phyloP scores from a whole-genome alignment of 2,113 vertebrate species.

The Pyrgilauda ruficollis region DNA sequence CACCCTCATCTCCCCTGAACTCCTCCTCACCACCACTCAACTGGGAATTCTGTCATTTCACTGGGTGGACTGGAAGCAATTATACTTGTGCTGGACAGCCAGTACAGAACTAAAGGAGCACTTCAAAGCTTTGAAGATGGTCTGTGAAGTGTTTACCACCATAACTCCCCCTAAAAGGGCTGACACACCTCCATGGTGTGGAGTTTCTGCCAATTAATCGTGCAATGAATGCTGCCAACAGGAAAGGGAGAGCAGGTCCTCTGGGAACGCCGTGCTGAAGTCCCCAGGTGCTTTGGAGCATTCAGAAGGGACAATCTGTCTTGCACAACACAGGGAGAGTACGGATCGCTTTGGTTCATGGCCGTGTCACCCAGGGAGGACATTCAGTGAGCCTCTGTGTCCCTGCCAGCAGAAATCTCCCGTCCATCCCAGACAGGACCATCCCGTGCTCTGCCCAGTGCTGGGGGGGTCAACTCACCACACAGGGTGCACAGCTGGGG shows the following conservation, averaged over 20 bases:
- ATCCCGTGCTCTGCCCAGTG: accelerated
- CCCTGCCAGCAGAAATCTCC: not conserved
- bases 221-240: not conserved
- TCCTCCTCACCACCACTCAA: not conserved
- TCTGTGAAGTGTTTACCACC: not conserved
- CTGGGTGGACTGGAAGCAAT: not conserved
- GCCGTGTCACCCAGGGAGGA: accelerated
- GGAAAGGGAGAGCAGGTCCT: not conserved
- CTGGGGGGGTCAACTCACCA: accelerated
- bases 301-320: not conserved
- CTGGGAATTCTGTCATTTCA: not conserved
- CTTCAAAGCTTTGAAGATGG: not conserved
- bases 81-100: not conserved
- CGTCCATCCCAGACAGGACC: not conserved
- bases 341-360: accelerated
- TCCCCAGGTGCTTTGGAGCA: not conserved
- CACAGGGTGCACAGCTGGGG: accelerated
- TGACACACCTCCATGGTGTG: accelerated
- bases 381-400: accelerated
- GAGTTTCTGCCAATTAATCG: not conserved
- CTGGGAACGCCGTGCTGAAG: accelerated
- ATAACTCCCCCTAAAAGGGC: not conserved
- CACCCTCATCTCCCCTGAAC: not conserved
- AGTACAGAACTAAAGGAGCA: not conserved
- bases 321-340: not conserved